phyloP scores from a whole-genome alignment of 1,140 invertebrate species.

The Phymorhynchus buccinoides region DNA sequence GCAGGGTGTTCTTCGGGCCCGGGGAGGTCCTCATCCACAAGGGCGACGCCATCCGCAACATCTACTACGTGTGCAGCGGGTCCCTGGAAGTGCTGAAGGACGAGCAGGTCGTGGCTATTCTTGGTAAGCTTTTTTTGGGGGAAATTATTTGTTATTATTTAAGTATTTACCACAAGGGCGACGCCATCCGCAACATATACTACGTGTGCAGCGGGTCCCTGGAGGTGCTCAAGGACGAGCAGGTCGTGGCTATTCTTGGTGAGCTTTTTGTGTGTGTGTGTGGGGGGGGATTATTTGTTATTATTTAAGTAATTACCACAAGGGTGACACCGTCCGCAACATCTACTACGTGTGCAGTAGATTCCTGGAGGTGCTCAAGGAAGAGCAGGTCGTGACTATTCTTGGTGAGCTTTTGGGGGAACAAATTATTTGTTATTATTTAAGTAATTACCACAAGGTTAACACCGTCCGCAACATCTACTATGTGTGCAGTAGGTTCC shows the following conservation, averaged over 20 bases:
- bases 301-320: constrained; percentile 48
- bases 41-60: constrained; percentile 70
- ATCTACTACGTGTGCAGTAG: constrained; percentile 72
- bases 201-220: constrained; percentile 71
- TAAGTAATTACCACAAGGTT: constrained; percentile 58
- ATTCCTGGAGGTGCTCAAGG: constrained; percentile 71
- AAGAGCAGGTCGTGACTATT: constrained; percentile 72
- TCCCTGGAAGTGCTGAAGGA: constrained; percentile 72
- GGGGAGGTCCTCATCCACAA: constrained; percentile 71
- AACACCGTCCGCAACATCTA: constrained; percentile 72
- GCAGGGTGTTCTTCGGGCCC: constrained; percentile 69
- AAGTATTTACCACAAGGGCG: constrained; percentile 61
- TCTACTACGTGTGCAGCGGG: constrained; percentile 72
- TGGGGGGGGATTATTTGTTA: background rate
- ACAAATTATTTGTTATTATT: background rate
- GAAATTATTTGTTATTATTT: background rate
- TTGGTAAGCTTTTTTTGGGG: constrained; percentile 57
- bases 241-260: constrained; percentile 73
- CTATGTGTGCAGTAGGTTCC: constrained; percentile 70
- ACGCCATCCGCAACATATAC: constrained; percentile 70
- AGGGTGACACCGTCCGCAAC: constrained; percentile 70
- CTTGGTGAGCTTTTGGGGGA: constrained; percentile 58
- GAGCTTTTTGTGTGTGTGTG: constrained; percentile 30
- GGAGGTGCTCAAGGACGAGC: constrained; percentile 70
- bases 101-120: constrained; percentile 71